Evolutionary conservation across 2,888 invertebrate genomes (phyloP), one percentile per base, ranked within the genome.

Genomic region (Andricus quercusramuli): DNA sequence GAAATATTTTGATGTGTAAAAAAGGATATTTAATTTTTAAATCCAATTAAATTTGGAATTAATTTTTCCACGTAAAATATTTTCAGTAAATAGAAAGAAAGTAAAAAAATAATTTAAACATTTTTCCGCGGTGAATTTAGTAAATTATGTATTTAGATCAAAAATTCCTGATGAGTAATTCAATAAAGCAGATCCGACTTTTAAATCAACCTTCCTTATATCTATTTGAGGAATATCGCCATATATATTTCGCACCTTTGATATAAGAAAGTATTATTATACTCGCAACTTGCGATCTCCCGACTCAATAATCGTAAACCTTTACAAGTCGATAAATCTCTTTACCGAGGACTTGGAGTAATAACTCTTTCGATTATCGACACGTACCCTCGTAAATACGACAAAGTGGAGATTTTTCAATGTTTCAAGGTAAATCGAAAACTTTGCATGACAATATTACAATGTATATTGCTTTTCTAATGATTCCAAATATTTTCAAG

Each of bases 181-280:
- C 37, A 47, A 25, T 62, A 25, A 66, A 68, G 22, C 37, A 66
- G 20, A 41, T 17, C 8, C 5, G 44, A 68, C 1, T 67, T 67
- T n/a, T 8, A 41, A 41, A 41, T n/a, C 22, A 41, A 41, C 41
- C 37, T 41, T 5, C 74, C 56, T 67, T 67, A 74, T 64, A 78
- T 70, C 56, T 78, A 78, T 80, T 81, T 77, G 64, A 78, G 51
- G 66, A 78, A 78, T 80, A 84, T 79, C 62, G 80, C 80, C 82
- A 84, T 81, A 82, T 81, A 82, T 78, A 84, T 81, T 83, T 83
- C 80, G 82, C 83, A 83, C 83, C 82, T 83, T 76, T 44, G 78
- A 68, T 84, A 84, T 82, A 78, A 82, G 64, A 80, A 84, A 80
- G 82, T 78, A 80, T 78, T 44, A 44, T 81, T 81, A 81, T 77